These are phyloP conservation scores for Nasalis larvatus DNA, from an alignment of 2,113 vertebrate species.

Conservation along the genomic window DNA sequence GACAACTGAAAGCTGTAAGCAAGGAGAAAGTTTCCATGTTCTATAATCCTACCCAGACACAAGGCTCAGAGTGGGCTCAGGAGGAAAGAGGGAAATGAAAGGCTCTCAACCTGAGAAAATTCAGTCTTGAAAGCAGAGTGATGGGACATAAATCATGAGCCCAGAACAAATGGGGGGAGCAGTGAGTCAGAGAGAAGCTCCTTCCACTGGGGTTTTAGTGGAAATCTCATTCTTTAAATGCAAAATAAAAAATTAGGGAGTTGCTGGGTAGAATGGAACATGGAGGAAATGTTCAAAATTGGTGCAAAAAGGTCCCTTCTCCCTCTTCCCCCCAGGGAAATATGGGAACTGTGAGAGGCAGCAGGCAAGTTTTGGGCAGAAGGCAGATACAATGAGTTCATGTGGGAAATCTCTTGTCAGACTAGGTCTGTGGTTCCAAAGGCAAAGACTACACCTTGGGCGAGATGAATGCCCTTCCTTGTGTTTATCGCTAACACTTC, in stretches of 20 bases:
- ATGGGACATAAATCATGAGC: background rate
- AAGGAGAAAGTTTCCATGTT: background rate
- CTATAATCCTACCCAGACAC: background rate
- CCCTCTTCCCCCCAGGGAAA: background rate
- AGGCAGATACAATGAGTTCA: conserved; percentile 33
- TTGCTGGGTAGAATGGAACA: background rate
- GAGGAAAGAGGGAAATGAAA: conserved; percentile 9
- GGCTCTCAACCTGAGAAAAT: background rate
- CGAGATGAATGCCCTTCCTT: conserved; percentile 31
- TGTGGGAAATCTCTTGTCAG: conserved; percentile 12
- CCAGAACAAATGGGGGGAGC: background rate
- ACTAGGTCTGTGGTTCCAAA: conserved; percentile 20
- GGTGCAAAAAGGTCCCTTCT: conserved; percentile 10
- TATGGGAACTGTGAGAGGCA: background rate
- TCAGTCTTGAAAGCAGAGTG: conserved; percentile 21
- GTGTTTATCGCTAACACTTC: background rate
- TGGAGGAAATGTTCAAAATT: background rate
- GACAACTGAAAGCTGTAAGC: background rate
- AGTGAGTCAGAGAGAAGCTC: conserved; percentile 26
- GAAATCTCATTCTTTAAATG: conserved; percentile 37
- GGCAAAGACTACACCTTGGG: background rate
- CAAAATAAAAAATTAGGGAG: conserved; percentile 6
- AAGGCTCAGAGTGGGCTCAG: background rate
- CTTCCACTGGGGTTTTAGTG: background rate
- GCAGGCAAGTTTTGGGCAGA: conserved; percentile 23